Conservation (phyloP, 2,113 vertebrate genomes). For the Glareola pratincola region DNA sequence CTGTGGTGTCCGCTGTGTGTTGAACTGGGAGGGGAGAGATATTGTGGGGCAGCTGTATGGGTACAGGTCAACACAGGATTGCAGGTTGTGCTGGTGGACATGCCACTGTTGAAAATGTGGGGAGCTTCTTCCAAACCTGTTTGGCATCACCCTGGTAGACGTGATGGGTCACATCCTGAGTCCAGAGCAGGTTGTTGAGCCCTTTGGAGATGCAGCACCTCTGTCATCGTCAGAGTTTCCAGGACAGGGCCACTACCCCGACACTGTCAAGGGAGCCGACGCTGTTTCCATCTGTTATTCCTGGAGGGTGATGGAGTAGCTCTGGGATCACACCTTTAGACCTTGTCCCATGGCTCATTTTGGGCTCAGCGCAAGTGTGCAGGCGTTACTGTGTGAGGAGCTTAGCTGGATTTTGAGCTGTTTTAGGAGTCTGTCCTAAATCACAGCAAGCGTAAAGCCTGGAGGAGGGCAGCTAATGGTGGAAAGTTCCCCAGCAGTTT, state of each 20-base stretch:
- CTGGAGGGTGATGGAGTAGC: background rate
- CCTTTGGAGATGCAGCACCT: background rate
- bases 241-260: background rate
- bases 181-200: background rate
- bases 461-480: background rate
- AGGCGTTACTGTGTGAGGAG: accelerated
- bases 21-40: background rate
- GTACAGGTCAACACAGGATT: background rate
- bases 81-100: background rate
- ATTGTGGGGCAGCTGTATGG: background rate
- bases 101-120: background rate
- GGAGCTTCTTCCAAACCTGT: accelerated
- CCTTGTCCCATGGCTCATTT: accelerated
- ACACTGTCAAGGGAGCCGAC: background rate
- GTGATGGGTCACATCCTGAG: background rate
- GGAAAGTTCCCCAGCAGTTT: background rate
- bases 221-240: background rate
- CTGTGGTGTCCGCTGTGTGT: accelerated
- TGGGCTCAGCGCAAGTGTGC: accelerated
- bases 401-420: background rate
- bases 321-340: background rate
- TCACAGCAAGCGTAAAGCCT: background rate
- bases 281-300: background rate
- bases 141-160: background rate
- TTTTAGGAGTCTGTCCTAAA: background rate